Evolutionary conservation across 2,797 vertebrate species (phyloP).

Genomic region (Gambusia yucatana): DNA sequence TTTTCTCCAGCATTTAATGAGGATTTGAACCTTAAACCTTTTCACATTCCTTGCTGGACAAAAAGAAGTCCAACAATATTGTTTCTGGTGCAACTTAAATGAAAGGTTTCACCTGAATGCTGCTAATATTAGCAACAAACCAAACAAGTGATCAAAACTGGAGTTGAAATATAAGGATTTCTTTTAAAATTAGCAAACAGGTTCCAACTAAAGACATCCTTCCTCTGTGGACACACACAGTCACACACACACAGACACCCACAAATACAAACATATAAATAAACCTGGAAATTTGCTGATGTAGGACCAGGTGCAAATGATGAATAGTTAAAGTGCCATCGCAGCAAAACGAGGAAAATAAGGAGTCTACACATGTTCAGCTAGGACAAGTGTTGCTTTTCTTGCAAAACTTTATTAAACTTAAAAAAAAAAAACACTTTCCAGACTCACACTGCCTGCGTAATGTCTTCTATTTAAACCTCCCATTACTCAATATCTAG

Average conservation of each 20-base stretch:
- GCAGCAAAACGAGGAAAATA: constrained; percentile 55
- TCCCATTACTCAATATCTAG: constrained; percentile 12
- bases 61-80: neutral
- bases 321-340: constrained; percentile 60
- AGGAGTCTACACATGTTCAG: constrained; percentile 40
- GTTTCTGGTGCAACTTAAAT: neutral
- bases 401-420: constrained; percentile 42
- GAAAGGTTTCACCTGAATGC: neutral
- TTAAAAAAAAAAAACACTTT: constrained; percentile 30
- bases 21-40: no score
- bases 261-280: neutral
- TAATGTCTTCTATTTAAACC: constrained; percentile 9
- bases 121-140: neutral
- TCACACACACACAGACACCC: neutral
- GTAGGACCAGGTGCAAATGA: constrained; percentile 68
- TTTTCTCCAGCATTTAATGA: neutral
- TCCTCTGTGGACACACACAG: neutral
- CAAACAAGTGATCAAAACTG: neutral
- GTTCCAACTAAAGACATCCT: neutral
- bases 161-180: constrained; percentile 1
- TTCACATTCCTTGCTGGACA: neutral
- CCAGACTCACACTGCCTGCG: neutral
- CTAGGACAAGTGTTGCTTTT: constrained; percentile 38
- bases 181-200: constrained; percentile 23
- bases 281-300: constrained; percentile 42